Evolutionary conservation across 2,888 invertebrate genomes (phyloP).

Genomic region (Trisateles emortualis): DNA sequence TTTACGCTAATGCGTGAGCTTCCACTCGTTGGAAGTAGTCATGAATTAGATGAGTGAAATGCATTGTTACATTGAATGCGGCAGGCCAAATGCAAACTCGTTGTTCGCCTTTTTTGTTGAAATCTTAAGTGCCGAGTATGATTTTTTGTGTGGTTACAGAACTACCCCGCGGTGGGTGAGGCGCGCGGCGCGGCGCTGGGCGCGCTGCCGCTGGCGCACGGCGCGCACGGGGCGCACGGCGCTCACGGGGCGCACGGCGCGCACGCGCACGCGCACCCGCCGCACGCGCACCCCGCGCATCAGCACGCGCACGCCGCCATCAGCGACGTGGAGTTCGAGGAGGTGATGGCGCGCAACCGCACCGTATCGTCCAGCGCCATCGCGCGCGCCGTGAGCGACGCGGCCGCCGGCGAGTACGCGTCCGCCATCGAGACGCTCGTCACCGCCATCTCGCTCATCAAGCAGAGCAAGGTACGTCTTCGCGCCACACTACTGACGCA

Average conservation of each 20-base stretch:
- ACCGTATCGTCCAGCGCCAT: constrained; percentile 99
- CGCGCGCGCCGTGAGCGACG: constrained; percentile 98
- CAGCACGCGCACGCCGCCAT: constrained; percentile 77
- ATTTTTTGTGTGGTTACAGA: constrained; percentile 54
- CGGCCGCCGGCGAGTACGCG: constrained; percentile 98
- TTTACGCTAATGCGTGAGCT: no score
- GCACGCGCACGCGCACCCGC: constrained; percentile 55
- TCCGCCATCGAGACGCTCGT: constrained; percentile 99
- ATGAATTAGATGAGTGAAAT: no score
- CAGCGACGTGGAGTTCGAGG: constrained; percentile 98
- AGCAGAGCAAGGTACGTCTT: constrained; percentile 93
- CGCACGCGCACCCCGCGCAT: constrained; percentile 41
- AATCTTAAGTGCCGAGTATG: no score
- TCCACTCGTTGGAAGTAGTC: no score
- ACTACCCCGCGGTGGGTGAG: constrained; percentile 46
- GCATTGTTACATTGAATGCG: no score
- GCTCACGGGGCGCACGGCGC: constrained; percentile 12
- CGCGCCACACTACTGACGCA: not conserved
- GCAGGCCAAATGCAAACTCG: no score
- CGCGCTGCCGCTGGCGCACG: constrained; percentile 53
- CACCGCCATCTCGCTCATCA: constrained; percentile 99
- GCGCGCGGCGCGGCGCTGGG: constrained; percentile 20
- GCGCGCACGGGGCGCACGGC: constrained; percentile 44
- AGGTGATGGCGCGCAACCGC: constrained; percentile 97
- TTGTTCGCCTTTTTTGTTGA: no score